Conservation (phyloP, 2,888 invertebrate species). For the Andricus curvator region DNA sequence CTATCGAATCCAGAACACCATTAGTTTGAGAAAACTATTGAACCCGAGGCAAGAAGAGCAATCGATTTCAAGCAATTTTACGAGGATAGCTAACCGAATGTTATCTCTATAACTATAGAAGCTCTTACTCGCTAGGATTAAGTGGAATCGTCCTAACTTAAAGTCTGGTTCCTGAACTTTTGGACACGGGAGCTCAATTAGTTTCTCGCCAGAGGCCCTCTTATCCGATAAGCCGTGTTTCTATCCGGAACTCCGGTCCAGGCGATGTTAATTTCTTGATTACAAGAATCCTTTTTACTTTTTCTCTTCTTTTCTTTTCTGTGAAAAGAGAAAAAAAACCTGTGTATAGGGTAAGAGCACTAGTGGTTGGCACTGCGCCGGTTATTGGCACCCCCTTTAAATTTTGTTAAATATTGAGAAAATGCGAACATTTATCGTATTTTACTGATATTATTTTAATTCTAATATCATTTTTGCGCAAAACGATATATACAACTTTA, state of each 20-base stretch:
- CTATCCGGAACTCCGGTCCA: neutral
- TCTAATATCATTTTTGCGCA: too few species aligned
- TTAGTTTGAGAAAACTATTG: neutral
- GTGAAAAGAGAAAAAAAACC: too few species aligned
- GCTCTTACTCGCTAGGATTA: neutral
- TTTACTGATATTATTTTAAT: too few species aligned
- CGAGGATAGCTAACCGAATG: slow-evolving; percentile 11
- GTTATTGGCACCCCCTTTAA: too few species aligned
- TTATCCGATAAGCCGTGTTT: neutral
- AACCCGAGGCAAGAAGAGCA: neutral
- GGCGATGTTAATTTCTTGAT: slow-evolving; percentile 3
- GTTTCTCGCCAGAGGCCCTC: slow-evolving; percentile 14
- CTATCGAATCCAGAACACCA: neutral
- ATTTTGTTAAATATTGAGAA: too few species aligned
- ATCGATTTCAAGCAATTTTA: slow-evolving; percentile 19
- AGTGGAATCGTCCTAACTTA: slow-evolving; percentile 6
- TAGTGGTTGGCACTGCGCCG: too few species aligned
- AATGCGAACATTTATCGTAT: too few species aligned
- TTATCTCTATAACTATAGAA: slow-evolving; percentile 4
- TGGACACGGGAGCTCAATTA: slow-evolving; percentile 22
- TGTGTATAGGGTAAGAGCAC: too few species aligned
- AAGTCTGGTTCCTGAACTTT: neutral
- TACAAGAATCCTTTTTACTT: neutral
- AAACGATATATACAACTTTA: too few species aligned
- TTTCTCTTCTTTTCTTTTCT: too few species aligned